Evolutionary conservation across 2,113 vertebrate species (phyloP).

Genomic region (Onychorhynchus coronatus): DNA sequence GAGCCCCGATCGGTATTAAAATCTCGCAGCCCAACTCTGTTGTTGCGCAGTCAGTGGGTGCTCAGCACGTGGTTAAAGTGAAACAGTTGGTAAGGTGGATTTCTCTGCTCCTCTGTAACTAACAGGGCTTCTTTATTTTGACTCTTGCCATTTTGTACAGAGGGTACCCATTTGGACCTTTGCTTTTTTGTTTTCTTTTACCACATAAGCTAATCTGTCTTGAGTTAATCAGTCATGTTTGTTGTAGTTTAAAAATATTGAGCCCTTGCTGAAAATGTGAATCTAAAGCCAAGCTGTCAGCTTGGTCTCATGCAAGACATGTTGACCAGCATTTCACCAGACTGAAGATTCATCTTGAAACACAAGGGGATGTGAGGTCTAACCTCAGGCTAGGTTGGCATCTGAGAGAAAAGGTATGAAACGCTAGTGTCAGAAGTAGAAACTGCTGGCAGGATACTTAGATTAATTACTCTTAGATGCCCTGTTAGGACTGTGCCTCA

Average conservation of each 20-base stretch:
- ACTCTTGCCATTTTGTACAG: not conserved
- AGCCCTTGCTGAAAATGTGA: not conserved
- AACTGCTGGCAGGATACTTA: not conserved
- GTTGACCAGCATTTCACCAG: not conserved
- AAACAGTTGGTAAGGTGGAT: conserved; percentile 78
- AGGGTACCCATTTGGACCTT: not conserved
- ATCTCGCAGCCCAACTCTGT: conserved; percentile 47
- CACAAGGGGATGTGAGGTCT: fast-evolving
- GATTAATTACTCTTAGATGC: not conserved
- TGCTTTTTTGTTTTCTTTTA: not conserved
- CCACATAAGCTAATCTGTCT: not conserved
- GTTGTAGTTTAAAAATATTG: not conserved
- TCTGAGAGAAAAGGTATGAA: not conserved
- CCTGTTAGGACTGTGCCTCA: not conserved
- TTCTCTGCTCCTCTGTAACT: not conserved
- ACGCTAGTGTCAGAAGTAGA: not conserved
- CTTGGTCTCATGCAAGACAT: not conserved
- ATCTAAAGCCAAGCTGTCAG: not conserved
- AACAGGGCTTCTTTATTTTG: not conserved
- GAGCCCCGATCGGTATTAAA: conserved; percentile 58
- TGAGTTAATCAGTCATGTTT: not conserved
- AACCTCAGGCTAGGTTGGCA: not conserved
- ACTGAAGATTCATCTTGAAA: not conserved
- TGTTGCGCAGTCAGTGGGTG: not conserved
- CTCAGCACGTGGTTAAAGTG: conserved; percentile 66